A percentile compares a stretch with the other conserved stretches of the same genome.
Conservation (phyloP, 1,140 invertebrate genomes). For the Kradibia gibbosae region DNA sequence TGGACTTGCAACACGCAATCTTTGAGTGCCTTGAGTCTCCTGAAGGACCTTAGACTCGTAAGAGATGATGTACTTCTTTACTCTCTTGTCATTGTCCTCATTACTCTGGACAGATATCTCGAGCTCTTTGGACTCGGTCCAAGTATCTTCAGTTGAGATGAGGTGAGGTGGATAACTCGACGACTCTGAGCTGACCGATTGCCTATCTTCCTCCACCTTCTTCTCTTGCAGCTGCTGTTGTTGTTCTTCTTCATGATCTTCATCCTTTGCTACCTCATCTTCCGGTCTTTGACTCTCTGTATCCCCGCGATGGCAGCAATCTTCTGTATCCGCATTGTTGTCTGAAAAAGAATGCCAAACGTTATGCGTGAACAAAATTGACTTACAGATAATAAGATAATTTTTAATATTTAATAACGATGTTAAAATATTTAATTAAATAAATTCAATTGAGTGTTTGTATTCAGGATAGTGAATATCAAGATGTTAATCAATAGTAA, state of each 20-base stretch:
- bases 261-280: conserved; percentile 10
- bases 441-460: too few relatives aligned
- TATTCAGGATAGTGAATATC: too few relatives aligned
- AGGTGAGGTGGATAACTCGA: conserved; percentile 33
- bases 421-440: too few relatives aligned
- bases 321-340: not conserved
- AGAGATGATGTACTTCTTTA: conserved; percentile 70
- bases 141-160: conserved; percentile 26
- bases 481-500: too few relatives aligned
- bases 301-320: not conserved
- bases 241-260: not conserved
- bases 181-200: conserved; percentile 32
- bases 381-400: not conserved
- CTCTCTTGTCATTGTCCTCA: conserved; percentile 62
- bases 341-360: not conserved
- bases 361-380: not conserved
- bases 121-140: conserved; percentile 63
- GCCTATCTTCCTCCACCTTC: conserved; percentile 48
- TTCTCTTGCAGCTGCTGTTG: conserved; percentile 23
- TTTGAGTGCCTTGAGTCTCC: conserved; percentile 51
- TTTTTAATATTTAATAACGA: too few relatives aligned
- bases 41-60: conserved; percentile 66
- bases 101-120: conserved; percentile 66
- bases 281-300: conserved; percentile 26
- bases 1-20: conserved; percentile 62